phyloP scores from a whole-genome alignment of 2,888 invertebrate species.

The Andrena minutula region DNA sequence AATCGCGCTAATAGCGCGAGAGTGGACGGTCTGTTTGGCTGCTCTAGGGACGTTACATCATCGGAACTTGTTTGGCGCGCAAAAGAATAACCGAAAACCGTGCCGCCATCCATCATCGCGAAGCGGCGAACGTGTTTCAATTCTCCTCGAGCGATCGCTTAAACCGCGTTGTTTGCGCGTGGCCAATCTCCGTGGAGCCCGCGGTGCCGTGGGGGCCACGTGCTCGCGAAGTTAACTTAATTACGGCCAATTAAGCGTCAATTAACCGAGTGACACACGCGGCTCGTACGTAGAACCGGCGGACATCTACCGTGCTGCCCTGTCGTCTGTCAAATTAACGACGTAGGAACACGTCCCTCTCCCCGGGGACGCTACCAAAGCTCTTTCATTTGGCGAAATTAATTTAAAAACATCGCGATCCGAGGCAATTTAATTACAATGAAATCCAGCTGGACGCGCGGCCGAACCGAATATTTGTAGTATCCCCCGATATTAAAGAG shows the following conservation, averaged over 20 bases:
- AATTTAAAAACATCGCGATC: slow-evolving; percentile 37
- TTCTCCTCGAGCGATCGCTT: slow-evolving; percentile 53
- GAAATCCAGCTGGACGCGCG: slow-evolving; percentile 6
- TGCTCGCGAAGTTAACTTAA: slow-evolving; percentile 77
- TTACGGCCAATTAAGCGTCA: slow-evolving; percentile 81
- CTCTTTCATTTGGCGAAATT: slow-evolving; percentile 25
- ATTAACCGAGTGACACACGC: slow-evolving; percentile 77
- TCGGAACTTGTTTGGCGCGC: slow-evolving; percentile 8
- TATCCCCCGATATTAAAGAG: background rate
- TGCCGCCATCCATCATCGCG: slow-evolving; percentile 16
- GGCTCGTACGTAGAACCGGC: slow-evolving; percentile 46
- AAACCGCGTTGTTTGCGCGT: slow-evolving; percentile 53
- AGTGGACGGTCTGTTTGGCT: background rate
- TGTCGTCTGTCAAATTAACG: slow-evolving; percentile 71
- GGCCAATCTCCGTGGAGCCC: slow-evolving; percentile 70
- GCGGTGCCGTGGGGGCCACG: slow-evolving; percentile 67
- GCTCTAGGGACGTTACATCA: slow-evolving; percentile 1
- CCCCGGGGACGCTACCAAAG: slow-evolving; percentile 45
- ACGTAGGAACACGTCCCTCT: slow-evolving; percentile 56
- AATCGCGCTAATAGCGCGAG: background rate
- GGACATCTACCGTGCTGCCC: slow-evolving; percentile 42
- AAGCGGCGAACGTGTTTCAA: slow-evolving; percentile 41
- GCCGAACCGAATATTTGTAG: background rate
- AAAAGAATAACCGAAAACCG: background rate
- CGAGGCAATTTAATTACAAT: slow-evolving; percentile 25